Evolutionary conservation across 2,888 invertebrate species (phyloP).

Genomic region (Pediacus dermestoides): DNA sequence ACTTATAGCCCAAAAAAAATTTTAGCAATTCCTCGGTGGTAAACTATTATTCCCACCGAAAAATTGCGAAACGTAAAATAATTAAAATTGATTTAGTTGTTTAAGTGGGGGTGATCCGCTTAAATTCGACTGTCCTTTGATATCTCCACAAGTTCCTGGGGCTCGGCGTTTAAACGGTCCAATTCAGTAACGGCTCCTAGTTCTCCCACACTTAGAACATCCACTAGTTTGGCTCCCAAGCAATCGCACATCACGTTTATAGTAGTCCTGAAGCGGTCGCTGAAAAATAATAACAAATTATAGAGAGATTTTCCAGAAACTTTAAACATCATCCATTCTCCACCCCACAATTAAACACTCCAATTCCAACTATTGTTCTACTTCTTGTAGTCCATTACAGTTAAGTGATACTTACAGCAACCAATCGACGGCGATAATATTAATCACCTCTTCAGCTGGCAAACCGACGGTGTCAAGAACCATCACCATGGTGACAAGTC

Average conservation of each 20-base stretch:
- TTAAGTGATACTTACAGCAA: slow-evolving; percentile 66
- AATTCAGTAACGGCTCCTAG: slow-evolving; percentile 50
- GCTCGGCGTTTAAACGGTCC: slow-evolving; percentile 52
- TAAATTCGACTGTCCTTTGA: slow-evolving; percentile 39
- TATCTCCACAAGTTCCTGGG: slow-evolving; percentile 64
- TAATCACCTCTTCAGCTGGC: slow-evolving; percentile 84
- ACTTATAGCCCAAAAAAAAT: too few relatives aligned
- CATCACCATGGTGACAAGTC: slow-evolving; percentile 94
- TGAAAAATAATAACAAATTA: slow-evolving; percentile 45
- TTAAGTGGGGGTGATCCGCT: slow-evolving; percentile 7
- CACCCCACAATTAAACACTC: too few relatives aligned
- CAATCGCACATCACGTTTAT: slow-evolving; percentile 96
- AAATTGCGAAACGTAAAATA: too few relatives aligned
- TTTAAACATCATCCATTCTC: not conserved
- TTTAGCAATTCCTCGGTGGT: too few relatives aligned
- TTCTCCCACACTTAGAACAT: slow-evolving; percentile 76
- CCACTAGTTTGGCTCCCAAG: slow-evolving; percentile 87
- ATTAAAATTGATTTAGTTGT: too few relatives aligned
- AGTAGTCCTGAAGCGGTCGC: slow-evolving; percentile 83
- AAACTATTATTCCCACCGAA: too few relatives aligned
- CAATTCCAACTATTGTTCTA: too few relatives aligned
- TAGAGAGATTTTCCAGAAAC: not conserved
- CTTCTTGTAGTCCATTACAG: too few relatives aligned
- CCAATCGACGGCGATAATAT: slow-evolving; percentile 91
- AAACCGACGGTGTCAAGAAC: slow-evolving; percentile 88